Evolutionary conservation across 2,797 vertebrate species (phyloP).

Genomic region (Atherinosoma microstoma): DNA sequence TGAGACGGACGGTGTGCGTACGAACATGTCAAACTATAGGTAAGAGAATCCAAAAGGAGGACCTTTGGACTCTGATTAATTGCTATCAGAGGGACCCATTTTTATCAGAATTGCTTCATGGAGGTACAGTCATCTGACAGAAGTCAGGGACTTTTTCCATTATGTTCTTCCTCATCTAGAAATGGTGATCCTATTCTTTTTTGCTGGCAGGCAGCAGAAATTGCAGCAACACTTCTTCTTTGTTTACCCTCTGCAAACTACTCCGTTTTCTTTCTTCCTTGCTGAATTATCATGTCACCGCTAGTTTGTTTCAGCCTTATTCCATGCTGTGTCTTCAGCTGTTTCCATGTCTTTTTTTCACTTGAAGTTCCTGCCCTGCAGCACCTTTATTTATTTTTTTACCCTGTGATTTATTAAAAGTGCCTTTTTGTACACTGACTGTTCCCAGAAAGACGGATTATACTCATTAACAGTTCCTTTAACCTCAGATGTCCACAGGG

Average conservation of each 20-base stretch:
- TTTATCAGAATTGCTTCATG: background rate
- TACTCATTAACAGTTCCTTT: conserved; percentile 36
- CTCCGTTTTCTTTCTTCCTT: background rate
- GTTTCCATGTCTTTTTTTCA: background rate
- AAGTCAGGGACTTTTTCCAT: background rate
- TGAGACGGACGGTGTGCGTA: conserved; percentile 91
- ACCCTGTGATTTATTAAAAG: background rate
- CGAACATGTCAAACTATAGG: conserved; percentile 91
- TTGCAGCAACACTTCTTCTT: background rate
- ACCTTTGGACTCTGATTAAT: background rate
- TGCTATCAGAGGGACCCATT: background rate
- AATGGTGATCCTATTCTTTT: background rate
- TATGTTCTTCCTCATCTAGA: background rate
- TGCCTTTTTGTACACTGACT: conserved; percentile 2
- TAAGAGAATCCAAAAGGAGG: conserved; percentile 70
- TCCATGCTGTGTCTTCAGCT: background rate
- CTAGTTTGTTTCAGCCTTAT: background rate
- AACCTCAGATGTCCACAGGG: conserved; percentile 10
- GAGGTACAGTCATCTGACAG: background rate
- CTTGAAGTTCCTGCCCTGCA: background rate
- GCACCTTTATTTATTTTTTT: background rate
- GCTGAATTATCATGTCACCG: background rate
- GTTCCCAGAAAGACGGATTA: conserved; percentile 26
- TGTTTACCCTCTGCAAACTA: background rate
- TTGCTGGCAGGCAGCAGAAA: conserved; percentile 5